Conservation (phyloP, 2,113 vertebrate genomes). For the Gobio gobio region DNA sequence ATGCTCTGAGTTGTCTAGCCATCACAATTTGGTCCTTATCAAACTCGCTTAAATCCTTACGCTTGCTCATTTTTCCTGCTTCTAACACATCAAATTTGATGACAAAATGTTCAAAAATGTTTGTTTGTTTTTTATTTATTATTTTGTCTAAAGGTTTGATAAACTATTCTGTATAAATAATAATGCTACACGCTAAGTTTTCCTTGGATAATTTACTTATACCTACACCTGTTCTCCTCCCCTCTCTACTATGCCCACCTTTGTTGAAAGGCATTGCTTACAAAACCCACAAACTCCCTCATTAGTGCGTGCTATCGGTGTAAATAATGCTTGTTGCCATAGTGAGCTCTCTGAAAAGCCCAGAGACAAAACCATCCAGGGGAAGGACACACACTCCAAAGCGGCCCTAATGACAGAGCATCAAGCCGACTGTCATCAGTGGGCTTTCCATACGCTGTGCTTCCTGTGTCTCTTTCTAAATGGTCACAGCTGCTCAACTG, state of each 20-base stretch:
- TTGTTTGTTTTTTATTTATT: no score
- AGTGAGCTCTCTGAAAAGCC: slow-evolving; percentile 70
- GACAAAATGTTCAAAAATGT: no score
- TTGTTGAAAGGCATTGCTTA: slow-evolving; percentile 30
- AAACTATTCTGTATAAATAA: no score
- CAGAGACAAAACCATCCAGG: slow-evolving; percentile 61
- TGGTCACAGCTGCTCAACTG: slow-evolving; percentile 50
- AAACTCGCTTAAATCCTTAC: no score
- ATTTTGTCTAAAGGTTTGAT: no score
- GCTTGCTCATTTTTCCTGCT: no score
- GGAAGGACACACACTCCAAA: slow-evolving; percentile 63
- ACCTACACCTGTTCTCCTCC: slow-evolving; percentile 22
- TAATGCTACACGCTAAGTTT: neutral
- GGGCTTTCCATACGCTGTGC: slow-evolving; percentile 67
- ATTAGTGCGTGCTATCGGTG: slow-evolving; percentile 63
- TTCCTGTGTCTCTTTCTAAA: slow-evolving; percentile 57
- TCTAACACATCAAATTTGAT: no score
- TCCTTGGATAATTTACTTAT: slow-evolving; percentile 8
- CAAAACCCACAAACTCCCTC: slow-evolving; percentile 50
- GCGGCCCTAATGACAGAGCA: slow-evolving; percentile 64
- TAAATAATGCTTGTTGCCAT: slow-evolving; percentile 75
- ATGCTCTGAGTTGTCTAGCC: no score
- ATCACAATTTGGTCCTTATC: no score
- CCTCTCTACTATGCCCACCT: neutral
- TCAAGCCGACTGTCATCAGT: slow-evolving; percentile 78